Evolutionary conservation across 2,888 invertebrate species (phyloP).

Genomic region (Eupithecia tripunctaria): DNA sequence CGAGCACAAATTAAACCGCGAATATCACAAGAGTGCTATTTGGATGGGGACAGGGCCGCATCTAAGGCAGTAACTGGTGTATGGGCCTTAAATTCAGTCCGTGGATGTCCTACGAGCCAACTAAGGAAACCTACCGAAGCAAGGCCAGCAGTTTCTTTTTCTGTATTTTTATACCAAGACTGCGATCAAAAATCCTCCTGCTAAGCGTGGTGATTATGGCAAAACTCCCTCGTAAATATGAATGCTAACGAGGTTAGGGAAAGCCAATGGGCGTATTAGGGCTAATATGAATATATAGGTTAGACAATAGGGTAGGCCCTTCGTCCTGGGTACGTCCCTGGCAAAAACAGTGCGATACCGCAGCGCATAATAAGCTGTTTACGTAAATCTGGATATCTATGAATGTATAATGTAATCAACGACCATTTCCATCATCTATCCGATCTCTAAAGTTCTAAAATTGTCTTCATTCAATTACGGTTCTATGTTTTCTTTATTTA

Average conservation of each 20-base stretch:
- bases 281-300: not conserved
- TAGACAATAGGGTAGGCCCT: too few relatives aligned
- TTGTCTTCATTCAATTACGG: not conserved
- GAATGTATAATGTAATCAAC: constrained; percentile 80
- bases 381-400: constrained; percentile 73
- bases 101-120: too few relatives aligned
- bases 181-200: too few relatives aligned
- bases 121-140: too few relatives aligned
- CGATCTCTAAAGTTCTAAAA: constrained; percentile 15
- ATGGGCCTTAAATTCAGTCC: too few relatives aligned
- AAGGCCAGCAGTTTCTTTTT: too few relatives aligned
- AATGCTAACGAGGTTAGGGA: not conserved
- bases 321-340: constrained; percentile 43
- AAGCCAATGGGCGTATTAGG: not conserved
- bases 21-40: constrained; percentile 57
- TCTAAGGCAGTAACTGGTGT: constrained; percentile 12
- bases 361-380: constrained; percentile 72
- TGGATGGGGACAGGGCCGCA: constrained; percentile 44
- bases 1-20: constrained; percentile 62
- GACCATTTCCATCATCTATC: constrained; percentile 41
- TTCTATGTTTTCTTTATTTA: not conserved
- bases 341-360: constrained; percentile 58
- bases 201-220: not conserved
- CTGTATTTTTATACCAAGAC: too few relatives aligned
- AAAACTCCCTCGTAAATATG: not conserved